These are phyloP conservation scores for Myoxocephalus aenaeus DNA, from an alignment of 2,797 vertebrate species.

Conservation along the genomic window DNA sequence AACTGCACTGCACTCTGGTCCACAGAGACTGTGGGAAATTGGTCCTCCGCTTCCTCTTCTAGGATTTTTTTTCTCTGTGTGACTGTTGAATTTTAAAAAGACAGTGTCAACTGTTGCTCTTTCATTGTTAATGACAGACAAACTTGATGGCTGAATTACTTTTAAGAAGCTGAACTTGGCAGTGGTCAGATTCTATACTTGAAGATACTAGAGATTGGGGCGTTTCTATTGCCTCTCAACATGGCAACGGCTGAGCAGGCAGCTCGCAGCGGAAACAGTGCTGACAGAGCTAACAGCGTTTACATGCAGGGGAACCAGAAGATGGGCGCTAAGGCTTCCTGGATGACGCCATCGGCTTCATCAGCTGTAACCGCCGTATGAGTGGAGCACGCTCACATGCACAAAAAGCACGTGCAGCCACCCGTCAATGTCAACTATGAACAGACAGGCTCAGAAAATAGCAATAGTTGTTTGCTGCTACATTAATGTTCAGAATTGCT, in stretches of 20 bases:
- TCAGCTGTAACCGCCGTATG: no score
- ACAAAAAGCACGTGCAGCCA: no score
- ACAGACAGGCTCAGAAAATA: not conserved
- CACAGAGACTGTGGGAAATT: not conserved
- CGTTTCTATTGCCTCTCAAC: no score
- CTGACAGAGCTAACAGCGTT: no score
- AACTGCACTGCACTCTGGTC: conserved; percentile 16
- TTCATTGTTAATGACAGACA: conserved; percentile 3
- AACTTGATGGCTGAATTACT: not conserved
- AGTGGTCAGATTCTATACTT: not conserved
- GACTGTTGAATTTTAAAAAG: not conserved
- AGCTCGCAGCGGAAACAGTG: no score
- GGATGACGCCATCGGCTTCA: no score
- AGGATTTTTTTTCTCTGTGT: not conserved
- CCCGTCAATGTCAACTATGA: no score
- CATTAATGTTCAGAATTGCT: not conserved
- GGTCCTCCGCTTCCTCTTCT: not conserved
- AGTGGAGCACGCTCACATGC: no score
- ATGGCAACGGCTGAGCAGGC: no score
- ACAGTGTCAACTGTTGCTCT: not conserved
- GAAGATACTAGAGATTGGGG: no score
- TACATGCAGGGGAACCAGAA: no score
- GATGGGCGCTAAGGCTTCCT: no score
- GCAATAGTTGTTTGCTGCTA: not conserved
- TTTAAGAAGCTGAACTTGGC: not conserved